phyloP scores from a whole-genome alignment of 2,113 vertebrate species.

The western clawed frog (Xenopus tropicalis) region UCB_Xtro_10.0 CM004451.2:73711001-73711500 shows the following conservation, averaged over 20 bases:
- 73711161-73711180: no score
- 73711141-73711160: no score
- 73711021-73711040: no score
- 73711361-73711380: background rate
- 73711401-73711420: background rate
- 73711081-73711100: no score
- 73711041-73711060: no score
- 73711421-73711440: slow-evolving; percentile 4
- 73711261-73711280: slow-evolving; percentile 5
- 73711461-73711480: background rate
- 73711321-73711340: slow-evolving; percentile 18
- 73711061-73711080: no score
- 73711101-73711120: no score
- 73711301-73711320: slow-evolving; percentile 7
- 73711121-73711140: no score
- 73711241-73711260: slow-evolving; percentile 18
- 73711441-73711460: background rate
- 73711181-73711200: background rate
- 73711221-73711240: background rate
- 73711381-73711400: slow-evolving; percentile 16
- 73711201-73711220: slow-evolving; percentile 3
- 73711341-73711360: slow-evolving; percentile 3
- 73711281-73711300: slow-evolving; percentile 20
- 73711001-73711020: no score
- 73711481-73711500: background rate